Evolutionary conservation across 2,797 vertebrate species (phyloP).

Genomic region (Manis pentadactyla): DNA sequence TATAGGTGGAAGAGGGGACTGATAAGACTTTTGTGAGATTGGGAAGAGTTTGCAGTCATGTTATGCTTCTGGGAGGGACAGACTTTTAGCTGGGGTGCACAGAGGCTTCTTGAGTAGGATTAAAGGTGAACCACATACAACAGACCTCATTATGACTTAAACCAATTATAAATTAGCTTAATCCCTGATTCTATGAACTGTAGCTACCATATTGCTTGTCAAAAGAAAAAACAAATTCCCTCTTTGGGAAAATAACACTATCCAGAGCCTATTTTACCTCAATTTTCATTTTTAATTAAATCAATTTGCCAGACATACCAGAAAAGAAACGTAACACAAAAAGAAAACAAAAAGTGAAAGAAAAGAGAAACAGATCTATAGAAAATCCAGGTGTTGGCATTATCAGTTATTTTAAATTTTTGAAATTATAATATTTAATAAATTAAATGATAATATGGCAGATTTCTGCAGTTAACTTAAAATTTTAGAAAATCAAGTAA

Average conservation of each 20-base stretch:
- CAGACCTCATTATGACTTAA: not conserved
- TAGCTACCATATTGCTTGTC: not conserved
- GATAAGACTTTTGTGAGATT: not conserved
- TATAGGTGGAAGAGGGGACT: rapidly evolving
- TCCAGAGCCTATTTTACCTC: not conserved
- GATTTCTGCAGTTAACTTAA: not conserved
- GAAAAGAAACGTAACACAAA: not conserved
- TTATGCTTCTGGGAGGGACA: not conserved
- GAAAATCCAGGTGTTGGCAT: not conserved
- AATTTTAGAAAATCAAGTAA: not conserved
- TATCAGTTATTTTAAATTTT: not conserved
- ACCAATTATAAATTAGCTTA: not conserved
- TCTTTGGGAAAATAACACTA: not conserved
- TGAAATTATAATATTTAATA: not conserved
- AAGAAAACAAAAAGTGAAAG: not conserved
- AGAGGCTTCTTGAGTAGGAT: not conserved
- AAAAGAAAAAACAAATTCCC: not conserved
- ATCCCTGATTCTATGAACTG: not conserved
- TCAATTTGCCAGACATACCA: not conserved
- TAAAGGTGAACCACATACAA: not conserved
- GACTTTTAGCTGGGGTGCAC: not conserved
- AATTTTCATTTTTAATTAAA: not conserved
- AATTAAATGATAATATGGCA: not conserved
- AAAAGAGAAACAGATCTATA: not conserved
- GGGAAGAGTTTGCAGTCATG: not conserved